Conservation (phyloP, 2,113 vertebrate genomes). For the Anhinga rufa region DNA sequence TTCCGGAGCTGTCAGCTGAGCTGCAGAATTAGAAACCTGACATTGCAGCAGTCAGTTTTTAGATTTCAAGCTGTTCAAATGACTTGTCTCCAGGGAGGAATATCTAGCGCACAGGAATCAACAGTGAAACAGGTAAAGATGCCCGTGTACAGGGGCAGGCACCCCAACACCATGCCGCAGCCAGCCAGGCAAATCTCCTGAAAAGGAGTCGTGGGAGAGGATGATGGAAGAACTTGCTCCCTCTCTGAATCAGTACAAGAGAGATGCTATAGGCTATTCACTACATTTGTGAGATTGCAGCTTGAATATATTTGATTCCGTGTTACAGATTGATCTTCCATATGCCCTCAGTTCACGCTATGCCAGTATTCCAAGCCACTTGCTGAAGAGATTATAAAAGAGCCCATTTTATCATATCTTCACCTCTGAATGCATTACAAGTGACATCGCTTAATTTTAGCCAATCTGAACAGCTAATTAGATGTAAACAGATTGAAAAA, state of each 20-base stretch:
- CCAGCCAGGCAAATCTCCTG: background rate
- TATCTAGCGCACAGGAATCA: background rate
- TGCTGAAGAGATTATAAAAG: constrained; percentile 44
- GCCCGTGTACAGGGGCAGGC: background rate
- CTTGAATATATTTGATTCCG: constrained; percentile 59
- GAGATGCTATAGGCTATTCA: background rate
- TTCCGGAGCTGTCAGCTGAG: constrained; percentile 25
- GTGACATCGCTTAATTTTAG: constrained; percentile 33
- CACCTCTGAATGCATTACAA: constrained; percentile 51
- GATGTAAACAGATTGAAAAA: constrained; percentile 54
- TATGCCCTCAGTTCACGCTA: background rate
- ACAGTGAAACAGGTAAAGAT: constrained; percentile 20
- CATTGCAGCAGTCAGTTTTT: constrained; percentile 52
- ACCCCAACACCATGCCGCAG: background rate
- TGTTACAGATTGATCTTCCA: constrained; percentile 27
- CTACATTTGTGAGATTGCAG: constrained; percentile 24
- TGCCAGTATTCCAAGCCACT: constrained; percentile 35
- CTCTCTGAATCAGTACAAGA: constrained; percentile 2
- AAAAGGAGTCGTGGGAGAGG: background rate
- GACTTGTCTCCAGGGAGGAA: constrained; percentile 41
- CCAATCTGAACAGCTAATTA: constrained; percentile 59
- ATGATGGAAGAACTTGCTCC: background rate
- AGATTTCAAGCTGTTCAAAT: constrained; percentile 49
- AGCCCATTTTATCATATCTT: constrained; percentile 45
- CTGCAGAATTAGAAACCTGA: constrained; percentile 47